A percentile compares a stretch with the other conserved stretches of the same genome.
Evolutionary conservation across 1,140 invertebrate species (phyloP).

Genomic region (Eubasilissa regina): DNA sequence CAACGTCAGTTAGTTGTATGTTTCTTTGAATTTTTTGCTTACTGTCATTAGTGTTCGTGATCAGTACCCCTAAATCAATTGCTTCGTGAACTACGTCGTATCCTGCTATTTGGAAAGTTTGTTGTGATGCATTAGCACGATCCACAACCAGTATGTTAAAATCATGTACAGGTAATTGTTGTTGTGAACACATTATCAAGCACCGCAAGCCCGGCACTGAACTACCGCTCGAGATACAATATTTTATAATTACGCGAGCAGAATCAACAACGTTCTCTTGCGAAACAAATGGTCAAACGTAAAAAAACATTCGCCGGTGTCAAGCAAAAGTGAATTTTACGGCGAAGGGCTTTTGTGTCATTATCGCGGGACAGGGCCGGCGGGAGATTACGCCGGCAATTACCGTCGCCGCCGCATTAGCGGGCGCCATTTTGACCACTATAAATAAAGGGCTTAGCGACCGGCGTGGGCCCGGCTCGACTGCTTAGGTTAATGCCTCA

Average conservation of each 20-base stretch:
- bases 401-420: slow-evolving; percentile 20
- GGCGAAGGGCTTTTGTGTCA: slow-evolving; percentile 15
- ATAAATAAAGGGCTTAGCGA: slow-evolving; percentile 36
- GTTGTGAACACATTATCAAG: too few species aligned
- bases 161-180: too few species aligned
- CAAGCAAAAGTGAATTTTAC: slow-evolving; percentile 11
- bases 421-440: slow-evolving; percentile 32
- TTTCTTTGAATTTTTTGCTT: too few species aligned
- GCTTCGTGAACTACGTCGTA: too few species aligned
- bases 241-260: slow-evolving; percentile 17
- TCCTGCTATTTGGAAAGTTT: too few species aligned
- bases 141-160: too few species aligned
- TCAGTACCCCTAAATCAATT: too few species aligned
- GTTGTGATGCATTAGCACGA: too few species aligned
- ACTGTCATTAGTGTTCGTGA: too few species aligned
- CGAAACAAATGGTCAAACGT: neutral
- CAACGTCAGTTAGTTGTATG: too few species aligned
- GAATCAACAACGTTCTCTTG: neutral
- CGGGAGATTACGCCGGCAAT: slow-evolving; percentile 31
- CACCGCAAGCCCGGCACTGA: neutral
- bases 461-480: neutral
- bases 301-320: slow-evolving; percentile 4
- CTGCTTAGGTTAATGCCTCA: neutral
- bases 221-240: neutral
- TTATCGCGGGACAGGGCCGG: slow-evolving; percentile 12